These are phyloP conservation scores for Brachyalestes nurse DNA, from an alignment of 2,797 vertebrate species.

Conservation along the genomic window DNA sequence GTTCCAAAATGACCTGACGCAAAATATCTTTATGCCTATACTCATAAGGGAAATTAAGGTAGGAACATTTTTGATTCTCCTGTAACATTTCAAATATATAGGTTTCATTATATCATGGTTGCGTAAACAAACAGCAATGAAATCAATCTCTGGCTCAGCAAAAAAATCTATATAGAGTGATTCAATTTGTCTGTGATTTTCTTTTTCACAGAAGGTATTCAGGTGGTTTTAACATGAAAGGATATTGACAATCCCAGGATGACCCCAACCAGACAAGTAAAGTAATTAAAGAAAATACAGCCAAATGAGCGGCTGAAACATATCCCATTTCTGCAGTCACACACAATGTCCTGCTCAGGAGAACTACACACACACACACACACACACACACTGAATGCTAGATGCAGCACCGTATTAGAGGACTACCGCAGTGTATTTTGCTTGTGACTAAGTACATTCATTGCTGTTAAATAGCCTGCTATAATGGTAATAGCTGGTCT, in stretches of 20 bases:
- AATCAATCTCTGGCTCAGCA: no score
- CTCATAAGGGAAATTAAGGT: no score
- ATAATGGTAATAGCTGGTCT: slow-evolving; percentile 39
- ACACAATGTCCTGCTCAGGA: background rate
- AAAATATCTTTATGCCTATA: no score
- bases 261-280: slow-evolving; percentile 1
- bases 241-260: background rate
- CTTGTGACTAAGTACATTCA: slow-evolving; percentile 57
- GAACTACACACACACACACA: slow-evolving; percentile 9
- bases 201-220: background rate
- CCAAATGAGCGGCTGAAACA: background rate
- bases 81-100: no score
- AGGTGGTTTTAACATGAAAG: background rate
- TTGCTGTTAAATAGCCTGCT: background rate
- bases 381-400: slow-evolving; percentile 1
- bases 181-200: background rate
- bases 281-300: slow-evolving; percentile 19
- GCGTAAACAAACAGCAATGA: no score
- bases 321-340: no score
- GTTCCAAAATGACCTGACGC: no score
- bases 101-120: no score
- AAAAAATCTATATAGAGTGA: background rate
- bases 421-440: background rate
- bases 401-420: background rate
- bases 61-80: no score